These are phyloP conservation scores for Smittia sp. DNA, from an alignment of 2,888 invertebrate genomes.

Conservation along the genomic window DNA sequence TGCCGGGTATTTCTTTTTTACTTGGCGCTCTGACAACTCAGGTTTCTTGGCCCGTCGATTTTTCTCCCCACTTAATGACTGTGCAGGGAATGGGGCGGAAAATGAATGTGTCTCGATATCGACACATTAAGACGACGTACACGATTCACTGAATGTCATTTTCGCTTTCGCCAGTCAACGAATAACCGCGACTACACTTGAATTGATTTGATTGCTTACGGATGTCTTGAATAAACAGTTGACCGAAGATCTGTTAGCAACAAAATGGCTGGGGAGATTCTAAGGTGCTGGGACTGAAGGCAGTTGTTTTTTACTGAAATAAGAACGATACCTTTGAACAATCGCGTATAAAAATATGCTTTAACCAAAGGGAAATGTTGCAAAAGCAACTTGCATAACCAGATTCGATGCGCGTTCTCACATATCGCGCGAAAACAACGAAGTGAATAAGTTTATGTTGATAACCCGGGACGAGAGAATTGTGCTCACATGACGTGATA, in stretches of 20 bases:
- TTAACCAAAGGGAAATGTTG: background rate
- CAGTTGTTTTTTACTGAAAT: no score
- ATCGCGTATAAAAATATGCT: no score
- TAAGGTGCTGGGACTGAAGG: no score
- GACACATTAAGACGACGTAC: conserved; percentile 3
- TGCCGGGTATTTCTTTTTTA: background rate
- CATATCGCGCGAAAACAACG: background rate
- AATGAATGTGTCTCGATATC: conserved; percentile 22
- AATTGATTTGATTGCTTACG: no score
- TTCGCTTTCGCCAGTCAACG: no score
- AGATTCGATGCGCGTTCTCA: background rate
- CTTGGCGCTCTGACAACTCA: background rate
- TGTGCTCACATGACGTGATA: background rate
- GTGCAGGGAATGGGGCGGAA: background rate
- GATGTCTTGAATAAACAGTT: no score
- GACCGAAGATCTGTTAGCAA: no score
- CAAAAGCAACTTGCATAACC: background rate
- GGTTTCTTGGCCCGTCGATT: conserved; percentile 24
- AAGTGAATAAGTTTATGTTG: no score
- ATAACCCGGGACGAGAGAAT: background rate
- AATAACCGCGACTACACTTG: no score
- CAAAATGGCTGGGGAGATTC: no score
- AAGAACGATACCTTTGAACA: no score
- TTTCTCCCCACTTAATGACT: background rate
- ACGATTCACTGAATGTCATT: background rate